Evolutionary conservation across 23 tunicate species (phyloP).

Genomic region (Oikopleura albicans): DNA sequence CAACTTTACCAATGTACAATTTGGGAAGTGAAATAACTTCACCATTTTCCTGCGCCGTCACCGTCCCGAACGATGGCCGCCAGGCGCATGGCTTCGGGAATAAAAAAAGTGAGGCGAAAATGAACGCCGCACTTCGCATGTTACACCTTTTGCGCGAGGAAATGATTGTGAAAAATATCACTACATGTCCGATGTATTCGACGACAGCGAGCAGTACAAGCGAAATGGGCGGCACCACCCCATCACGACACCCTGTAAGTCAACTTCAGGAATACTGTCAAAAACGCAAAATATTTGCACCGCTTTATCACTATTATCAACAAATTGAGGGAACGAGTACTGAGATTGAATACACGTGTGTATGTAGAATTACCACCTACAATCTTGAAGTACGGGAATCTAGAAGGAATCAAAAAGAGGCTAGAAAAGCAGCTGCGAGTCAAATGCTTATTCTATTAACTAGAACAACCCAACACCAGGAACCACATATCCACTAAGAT

Average conservation of each 20-base stretch:
- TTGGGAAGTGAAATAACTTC: background rate
- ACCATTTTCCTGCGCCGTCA: background rate
- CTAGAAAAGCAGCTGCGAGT: background rate
- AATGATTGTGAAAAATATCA: background rate
- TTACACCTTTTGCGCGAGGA: background rate
- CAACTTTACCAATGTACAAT: background rate
- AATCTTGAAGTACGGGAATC: background rate
- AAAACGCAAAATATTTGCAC: background rate
- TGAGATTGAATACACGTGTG: background rate
- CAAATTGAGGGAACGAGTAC: background rate
- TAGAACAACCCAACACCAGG: background rate
- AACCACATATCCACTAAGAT: background rate
- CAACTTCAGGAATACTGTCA: slow-evolving; percentile 5
- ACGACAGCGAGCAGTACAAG: background rate
- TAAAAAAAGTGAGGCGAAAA: slow-evolving; percentile 1
- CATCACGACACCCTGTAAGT: slow-evolving; percentile 12
- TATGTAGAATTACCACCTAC: background rate
- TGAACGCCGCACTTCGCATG: background rate
- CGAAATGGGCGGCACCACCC: background rate
- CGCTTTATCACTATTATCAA: background rate
- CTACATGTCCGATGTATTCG: background rate
- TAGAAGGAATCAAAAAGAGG: background rate
- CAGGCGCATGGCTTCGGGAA: background rate
- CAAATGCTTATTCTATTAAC: background rate
- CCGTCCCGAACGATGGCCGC: background rate